Conservation (phyloP, 1,140 invertebrate species). For the Vanessa atalanta region DNA sequence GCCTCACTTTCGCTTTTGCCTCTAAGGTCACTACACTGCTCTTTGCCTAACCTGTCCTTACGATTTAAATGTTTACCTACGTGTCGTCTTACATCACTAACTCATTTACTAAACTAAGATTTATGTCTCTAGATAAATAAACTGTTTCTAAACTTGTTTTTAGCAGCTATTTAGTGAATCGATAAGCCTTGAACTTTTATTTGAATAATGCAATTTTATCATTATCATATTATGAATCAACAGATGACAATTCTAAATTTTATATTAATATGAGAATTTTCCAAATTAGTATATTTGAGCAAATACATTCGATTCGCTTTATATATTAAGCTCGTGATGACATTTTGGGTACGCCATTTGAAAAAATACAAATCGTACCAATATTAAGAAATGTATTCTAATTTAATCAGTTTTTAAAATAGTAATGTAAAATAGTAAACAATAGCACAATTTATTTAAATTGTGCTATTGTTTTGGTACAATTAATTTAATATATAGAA, state of each 20-base stretch:
- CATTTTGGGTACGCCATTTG: too few species aligned
- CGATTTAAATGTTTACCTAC: slow-evolving; percentile 12
- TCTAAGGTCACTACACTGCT: slow-evolving; percentile 40
- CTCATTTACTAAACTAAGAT: slow-evolving; percentile 22
- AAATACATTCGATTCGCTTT: neutral
- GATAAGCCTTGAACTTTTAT: slow-evolving; percentile 34
- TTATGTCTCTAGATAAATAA: slow-evolving; percentile 24
- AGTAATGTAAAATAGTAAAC: too few species aligned
- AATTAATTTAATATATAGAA: too few species aligned
- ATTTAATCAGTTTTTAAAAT: too few species aligned
- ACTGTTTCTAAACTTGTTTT: slow-evolving; percentile 16
- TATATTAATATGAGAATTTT: slow-evolving; percentile 1
- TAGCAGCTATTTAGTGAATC: slow-evolving; percentile 5
- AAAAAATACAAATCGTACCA: too few species aligned
- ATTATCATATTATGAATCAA: slow-evolving; percentile 11
- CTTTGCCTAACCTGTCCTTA: slow-evolving; percentile 24
- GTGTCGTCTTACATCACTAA: slow-evolving; percentile 8
- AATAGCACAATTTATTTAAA: too few species aligned
- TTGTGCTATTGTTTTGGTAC: too few species aligned
- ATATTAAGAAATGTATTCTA: too few species aligned
- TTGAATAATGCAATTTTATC: slow-evolving; percentile 17
- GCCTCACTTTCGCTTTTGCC: slow-evolving; percentile 51
- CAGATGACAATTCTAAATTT: neutral
- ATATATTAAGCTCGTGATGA: too few species aligned
- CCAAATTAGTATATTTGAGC: neutral